Evolutionary conservation across 2,888 invertebrate genomes (phyloP).

Genomic region (Herminia tarsipennalis): DNA sequence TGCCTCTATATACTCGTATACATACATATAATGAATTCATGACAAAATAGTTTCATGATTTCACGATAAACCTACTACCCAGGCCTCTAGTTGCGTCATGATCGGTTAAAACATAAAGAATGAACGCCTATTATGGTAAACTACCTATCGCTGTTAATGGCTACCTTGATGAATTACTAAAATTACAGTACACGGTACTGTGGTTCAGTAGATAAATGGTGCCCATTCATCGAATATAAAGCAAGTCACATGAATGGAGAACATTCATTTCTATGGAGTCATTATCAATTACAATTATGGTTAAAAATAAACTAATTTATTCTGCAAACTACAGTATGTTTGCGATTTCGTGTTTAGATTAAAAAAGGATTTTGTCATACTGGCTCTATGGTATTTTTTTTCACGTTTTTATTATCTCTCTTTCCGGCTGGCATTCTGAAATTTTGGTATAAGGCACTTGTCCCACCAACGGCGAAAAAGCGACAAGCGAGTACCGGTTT

Average conservation of each 20-base stretch:
- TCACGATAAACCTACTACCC: no score
- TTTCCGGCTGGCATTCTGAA: no score
- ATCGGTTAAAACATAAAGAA: background rate
- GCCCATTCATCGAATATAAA: slow-evolving; percentile 2
- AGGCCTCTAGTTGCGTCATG: background rate
- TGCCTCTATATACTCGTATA: no score
- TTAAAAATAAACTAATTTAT: background rate
- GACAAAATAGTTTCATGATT: no score
- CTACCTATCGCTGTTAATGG: background rate
- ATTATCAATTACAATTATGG: background rate
- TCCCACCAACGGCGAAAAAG: no score
- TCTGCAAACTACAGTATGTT: background rate
- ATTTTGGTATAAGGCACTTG: no score
- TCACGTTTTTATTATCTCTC: no score
- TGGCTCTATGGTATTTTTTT: no score
- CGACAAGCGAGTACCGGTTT: no score
- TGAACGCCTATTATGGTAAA: background rate
- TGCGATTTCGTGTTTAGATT: no score
- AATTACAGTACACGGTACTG: background rate
- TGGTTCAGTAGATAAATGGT: background rate
- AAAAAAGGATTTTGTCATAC: no score
- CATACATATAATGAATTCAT: no score
- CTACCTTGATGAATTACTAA: background rate
- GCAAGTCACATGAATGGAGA: background rate
- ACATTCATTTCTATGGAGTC: background rate